These are phyloP conservation scores for Paramacrobiotus metropolitanus DNA, from an alignment of 1,140 invertebrate species.

Conservation along the genomic window DNA sequence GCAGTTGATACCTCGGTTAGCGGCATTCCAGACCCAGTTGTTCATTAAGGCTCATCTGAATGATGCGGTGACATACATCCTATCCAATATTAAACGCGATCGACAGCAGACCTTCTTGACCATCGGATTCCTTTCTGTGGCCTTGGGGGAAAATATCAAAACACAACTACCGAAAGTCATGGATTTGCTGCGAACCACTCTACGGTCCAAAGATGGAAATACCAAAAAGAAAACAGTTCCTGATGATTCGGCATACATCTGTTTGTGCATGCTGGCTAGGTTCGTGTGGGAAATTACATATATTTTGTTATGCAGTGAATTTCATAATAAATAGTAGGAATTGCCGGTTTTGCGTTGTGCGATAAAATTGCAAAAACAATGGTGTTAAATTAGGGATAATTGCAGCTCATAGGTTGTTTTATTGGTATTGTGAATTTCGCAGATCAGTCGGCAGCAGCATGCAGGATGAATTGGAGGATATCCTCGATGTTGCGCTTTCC, in stretches of 20 bases:
- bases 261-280: conserved; percentile 70
- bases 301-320: too few species aligned
- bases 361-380: too few species aligned
- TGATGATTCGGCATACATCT: conserved; percentile 76
- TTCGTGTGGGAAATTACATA: too few species aligned
- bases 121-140: conserved; percentile 66
- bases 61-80: conserved; percentile 48
- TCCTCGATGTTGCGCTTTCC: background rate
- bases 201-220: conserved; percentile 40
- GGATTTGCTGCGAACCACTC: conserved; percentile 49
- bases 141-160: conserved; percentile 57
- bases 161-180: conserved; percentile 57
- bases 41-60: conserved; percentile 38
- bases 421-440: too few species aligned
- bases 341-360: too few species aligned
- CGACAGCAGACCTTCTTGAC: conserved; percentile 61
- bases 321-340: too few species aligned
- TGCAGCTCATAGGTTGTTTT: too few species aligned
- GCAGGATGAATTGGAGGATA: conserved; percentile 1
- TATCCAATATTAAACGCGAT: conserved; percentile 39
- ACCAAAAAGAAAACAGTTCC: conserved; percentile 34
- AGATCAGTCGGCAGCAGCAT: background rate
- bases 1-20: conserved; percentile 69
- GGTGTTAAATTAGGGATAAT: too few species aligned
- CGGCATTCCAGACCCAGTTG: conserved; percentile 60